Base-by-base conservation (phyloP, 2,888 invertebrate species). In the Pinctada fucata region DNA sequence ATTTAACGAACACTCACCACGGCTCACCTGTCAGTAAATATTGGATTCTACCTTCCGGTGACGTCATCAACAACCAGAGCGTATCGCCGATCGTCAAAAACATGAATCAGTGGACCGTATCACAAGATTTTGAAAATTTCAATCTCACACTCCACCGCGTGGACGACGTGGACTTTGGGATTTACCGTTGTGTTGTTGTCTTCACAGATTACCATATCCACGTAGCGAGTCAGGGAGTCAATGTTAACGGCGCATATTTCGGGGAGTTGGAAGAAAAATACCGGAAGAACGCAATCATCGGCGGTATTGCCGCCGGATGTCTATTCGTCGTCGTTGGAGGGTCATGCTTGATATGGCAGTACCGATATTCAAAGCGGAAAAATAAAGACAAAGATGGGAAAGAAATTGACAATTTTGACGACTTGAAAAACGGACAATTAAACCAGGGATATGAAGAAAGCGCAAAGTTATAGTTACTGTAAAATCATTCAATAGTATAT, bases 171-270 rank as follows among this genome's bases (percentile, higher is more conserved):
- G 88, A 89, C 78, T 89, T 88, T 66, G 89, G 89, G 1, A 63
- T 82, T 45, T 89, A 89, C 71, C 83, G 80, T 78, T 89, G 89
- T 72, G 63, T 89, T 3, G 51, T 85, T 64, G 73, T 80, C 8
- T 47, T 82, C 66, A 16, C 72, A 70, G 85, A 76, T 72, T 80
- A 63, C 47, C 74, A 76, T 1, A 71, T 88, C 2, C 48, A 77
- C 1, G 79, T 80, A 5, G 80, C 86, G 2, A 80, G 80, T 4
- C 84, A 85, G 72, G 88, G 88, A 3, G 51, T 90, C 3, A 90
- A 90, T 74, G 76, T 88, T 0, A 83, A 89, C 50, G 90, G 90
- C 3, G 82, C 90, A 0, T 85, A 85, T 76, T 90, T 83, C 78
- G 83, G 86, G 6, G 84, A 86, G 16, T 79, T 89, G 31, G 66